Conservation (phyloP, 2,797 vertebrate genomes). For the Megalops cyprinoides region DNA sequence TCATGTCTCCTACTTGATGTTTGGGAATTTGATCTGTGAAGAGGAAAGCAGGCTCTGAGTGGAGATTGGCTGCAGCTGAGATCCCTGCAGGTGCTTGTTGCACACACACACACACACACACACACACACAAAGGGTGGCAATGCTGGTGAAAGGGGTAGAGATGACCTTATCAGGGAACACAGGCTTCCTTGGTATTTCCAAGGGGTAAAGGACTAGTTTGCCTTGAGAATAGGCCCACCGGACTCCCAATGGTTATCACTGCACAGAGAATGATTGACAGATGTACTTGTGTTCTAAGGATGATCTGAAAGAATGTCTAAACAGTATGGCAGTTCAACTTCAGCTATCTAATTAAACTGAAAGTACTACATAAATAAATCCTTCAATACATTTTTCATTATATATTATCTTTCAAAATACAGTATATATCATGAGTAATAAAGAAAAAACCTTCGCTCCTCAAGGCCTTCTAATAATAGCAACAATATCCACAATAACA, state of each 20-base stretch:
- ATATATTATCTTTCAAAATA: background rate
- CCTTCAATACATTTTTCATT: background rate
- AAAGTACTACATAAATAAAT: slow-evolving; percentile 10
- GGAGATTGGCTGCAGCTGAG: slow-evolving; percentile 41
- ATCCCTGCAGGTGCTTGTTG: slow-evolving; percentile 39
- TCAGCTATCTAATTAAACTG: slow-evolving; percentile 14
- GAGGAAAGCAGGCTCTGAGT: slow-evolving; percentile 4
- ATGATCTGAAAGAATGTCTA: slow-evolving; percentile 5
- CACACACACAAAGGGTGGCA: slow-evolving; percentile 14
- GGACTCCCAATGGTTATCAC: background rate
- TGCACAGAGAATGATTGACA: slow-evolving; percentile 32
- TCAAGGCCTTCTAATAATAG: background rate
- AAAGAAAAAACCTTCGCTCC: background rate
- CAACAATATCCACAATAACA: background rate
- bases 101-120: slow-evolving; percentile 8
- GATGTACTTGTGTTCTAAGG: slow-evolving; percentile 19
- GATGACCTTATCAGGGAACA: slow-evolving; percentile 37
- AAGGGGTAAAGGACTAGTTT: slow-evolving; percentile 26
- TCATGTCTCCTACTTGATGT: background rate
- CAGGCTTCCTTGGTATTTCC: slow-evolving; percentile 37
- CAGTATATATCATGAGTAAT: background rate
- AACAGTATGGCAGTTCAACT: background rate
- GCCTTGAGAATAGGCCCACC: slow-evolving; percentile 20
- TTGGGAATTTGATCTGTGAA: background rate
- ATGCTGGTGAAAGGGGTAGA: slow-evolving; percentile 21